Evolutionary conservation across 1,140 invertebrate species (phyloP), one percentile per base, ranked within the genome.

Genomic region (Pseudomyrmex dendroicus): DNA sequence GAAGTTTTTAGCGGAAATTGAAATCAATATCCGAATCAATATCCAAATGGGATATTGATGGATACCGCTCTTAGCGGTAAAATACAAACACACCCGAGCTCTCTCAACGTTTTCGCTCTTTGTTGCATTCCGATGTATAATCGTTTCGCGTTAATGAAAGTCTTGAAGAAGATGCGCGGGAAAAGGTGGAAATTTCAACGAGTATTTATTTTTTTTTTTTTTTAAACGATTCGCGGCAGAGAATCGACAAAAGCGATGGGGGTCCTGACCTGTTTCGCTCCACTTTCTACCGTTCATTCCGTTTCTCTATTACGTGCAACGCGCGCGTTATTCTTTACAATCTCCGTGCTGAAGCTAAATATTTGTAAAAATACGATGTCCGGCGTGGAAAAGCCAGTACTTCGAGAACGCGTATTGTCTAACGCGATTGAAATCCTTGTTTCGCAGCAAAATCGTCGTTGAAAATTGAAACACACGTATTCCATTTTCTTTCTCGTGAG

Each of bases 281-380:
- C 61, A 46, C 59, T 80, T 80, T 66, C 66, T 72, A 44, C 20
- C 66, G 44, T 80, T 68, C 66, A 80, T 80, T 80, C 66, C 61
- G 66, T 80, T 80, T 80, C 54, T 35, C 76, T 15, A 80, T 80
- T 80, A 80, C 66, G 68, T 44, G 20, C 66, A 22, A 66, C 59
- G 5, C 35, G 25, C 25, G 35, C 5, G 56, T 72, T 64, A 64
- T 64, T 66, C 76, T 80, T 72, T 72, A 70, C 76, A 80, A 80
- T 80, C 35, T 35, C 66, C 66, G 64, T 80, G 35, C 4, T 35
- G 72, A 80, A 80, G 54, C 76, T 61, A 80, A 80, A 80, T 80
- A 80, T 80, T 80, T 80, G 76, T 56, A 80, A 80, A 35, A 80
- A 72, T 80, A 72, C 54, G 72, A 15, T 57, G 66, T 72, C 66